These are phyloP conservation scores for Sycophaga agraensis DNA, from an alignment of 1,140 invertebrate species.

Conservation along the genomic window DNA sequence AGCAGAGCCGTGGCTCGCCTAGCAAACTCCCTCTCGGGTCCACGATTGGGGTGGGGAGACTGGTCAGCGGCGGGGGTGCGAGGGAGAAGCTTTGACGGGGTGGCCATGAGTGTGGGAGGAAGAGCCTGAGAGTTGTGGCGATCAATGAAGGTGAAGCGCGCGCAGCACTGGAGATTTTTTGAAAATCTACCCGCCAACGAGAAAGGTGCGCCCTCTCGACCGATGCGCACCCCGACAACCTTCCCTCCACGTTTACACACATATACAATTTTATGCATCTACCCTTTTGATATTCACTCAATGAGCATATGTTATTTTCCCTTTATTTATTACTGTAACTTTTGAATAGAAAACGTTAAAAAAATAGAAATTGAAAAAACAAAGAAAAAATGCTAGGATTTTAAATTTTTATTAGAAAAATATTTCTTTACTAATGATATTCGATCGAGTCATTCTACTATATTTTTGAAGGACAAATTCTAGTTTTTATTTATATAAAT, in stretches of 20 bases:
- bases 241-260: background rate
- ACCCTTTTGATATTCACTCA: too few species aligned
- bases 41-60: slow-evolving; percentile 19
- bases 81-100: slow-evolving; percentile 4
- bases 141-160: slow-evolving; percentile 54
- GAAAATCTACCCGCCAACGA: slow-evolving; percentile 52
- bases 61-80: background rate
- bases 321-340: too few species aligned
- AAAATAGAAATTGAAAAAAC: background rate
- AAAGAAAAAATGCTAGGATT: background rate
- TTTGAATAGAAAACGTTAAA: slow-evolving; percentile 2
- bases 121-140: slow-evolving; percentile 39
- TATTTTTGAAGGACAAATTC: too few species aligned
- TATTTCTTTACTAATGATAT: too few species aligned
- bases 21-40: too few species aligned
- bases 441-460: too few species aligned
- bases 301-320: too few species aligned
- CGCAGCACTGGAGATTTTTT: slow-evolving; percentile 51
- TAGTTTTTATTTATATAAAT: too few species aligned
- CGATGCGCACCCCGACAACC: too few species aligned
- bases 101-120: slow-evolving; percentile 26
- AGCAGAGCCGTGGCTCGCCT: slow-evolving; percentile 42
- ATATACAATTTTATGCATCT: background rate
- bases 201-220: slow-evolving; percentile 29
- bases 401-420: too few species aligned